A percentile compares a stretch with the other conserved stretches of the same genome.
Conservation (phyloP, 2,888 invertebrate genomes). For the Andrena minutula region DNA sequence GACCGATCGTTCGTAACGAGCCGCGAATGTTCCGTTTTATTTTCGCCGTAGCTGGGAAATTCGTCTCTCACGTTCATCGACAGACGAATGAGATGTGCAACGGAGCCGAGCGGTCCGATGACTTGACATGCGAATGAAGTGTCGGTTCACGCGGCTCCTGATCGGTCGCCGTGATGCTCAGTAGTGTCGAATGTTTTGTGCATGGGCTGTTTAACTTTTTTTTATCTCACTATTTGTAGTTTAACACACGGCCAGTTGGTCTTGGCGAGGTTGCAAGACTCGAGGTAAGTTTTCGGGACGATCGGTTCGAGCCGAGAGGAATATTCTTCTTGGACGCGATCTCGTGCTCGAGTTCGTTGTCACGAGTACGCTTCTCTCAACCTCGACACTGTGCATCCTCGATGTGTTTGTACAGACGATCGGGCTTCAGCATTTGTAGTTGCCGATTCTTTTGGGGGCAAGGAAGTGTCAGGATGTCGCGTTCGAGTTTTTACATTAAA, state of each 20-base stretch:
- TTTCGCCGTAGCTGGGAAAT: not conserved
- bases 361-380: conserved; percentile 52
- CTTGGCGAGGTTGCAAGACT: conserved; percentile 78
- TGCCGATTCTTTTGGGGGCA: not conserved
- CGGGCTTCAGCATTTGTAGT: conserved; percentile 39
- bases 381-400: conserved; percentile 71
- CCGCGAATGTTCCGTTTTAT: not conserved
- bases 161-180: conserved; percentile 74
- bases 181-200: conserved; percentile 80
- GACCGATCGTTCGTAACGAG: conserved; percentile 53
- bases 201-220: conserved; percentile 81
- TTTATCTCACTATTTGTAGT: conserved; percentile 81
- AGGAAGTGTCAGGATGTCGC: conserved; percentile 21
- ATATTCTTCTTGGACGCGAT: conserved; percentile 32
- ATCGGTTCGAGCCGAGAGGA: conserved; percentile 50
- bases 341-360: conserved; percentile 30
- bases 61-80: not conserved
- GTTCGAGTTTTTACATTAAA: not conserved
- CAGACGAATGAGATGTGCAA: not conserved
- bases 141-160: conserved; percentile 73
- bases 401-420: conserved; percentile 49
- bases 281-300: conserved; percentile 82
- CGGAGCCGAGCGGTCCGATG: not conserved
- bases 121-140: conserved; percentile 5
- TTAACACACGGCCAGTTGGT: conserved; percentile 79